A percentile compares a stretch with the other conserved stretches of the same genome.
These are phyloP conservation scores for Caradrina kadenii DNA, from an alignment of 2,888 invertebrate species.

Conservation along the genomic window DNA sequence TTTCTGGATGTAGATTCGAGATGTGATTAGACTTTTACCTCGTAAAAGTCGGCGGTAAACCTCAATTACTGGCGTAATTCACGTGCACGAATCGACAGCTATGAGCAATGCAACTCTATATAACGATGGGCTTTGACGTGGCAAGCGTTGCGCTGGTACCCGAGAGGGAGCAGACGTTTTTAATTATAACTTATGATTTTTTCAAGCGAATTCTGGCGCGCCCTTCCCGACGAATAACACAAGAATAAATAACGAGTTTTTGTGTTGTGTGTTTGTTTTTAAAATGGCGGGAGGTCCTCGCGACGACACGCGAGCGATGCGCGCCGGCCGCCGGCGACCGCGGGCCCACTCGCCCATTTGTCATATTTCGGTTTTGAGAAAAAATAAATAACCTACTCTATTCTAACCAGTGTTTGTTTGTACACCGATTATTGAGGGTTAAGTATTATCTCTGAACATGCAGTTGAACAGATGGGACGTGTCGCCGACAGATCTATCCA, in stretches of 20 bases:
- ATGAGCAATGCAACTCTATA: slow-evolving; percentile 30
- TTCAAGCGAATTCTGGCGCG: slow-evolving; percentile 88
- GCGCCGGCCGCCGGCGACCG: slow-evolving; percentile 70
- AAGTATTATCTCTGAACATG: slow-evolving; percentile 84
- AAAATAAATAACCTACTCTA: slow-evolving; percentile 89
- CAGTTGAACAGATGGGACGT: slow-evolving; percentile 81
- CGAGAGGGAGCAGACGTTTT: slow-evolving; percentile 79
- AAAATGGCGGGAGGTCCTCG: slow-evolving; percentile 90
- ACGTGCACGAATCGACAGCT: slow-evolving; percentile 48
- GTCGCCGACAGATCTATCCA: slow-evolving; percentile 71
- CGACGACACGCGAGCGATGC: slow-evolving; percentile 89
- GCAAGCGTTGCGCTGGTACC: slow-evolving; percentile 24
- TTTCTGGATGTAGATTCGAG: slow-evolving; percentile 77
- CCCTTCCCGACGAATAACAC: slow-evolving; percentile 88
- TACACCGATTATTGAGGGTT: slow-evolving; percentile 86
- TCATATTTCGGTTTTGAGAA: slow-evolving; percentile 88
- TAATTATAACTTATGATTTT: slow-evolving; percentile 90
- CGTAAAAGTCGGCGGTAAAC: slow-evolving; percentile 72
- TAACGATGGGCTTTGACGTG: slow-evolving; percentile 23
- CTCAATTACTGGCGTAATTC: slow-evolving; percentile 67
- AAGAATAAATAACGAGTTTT: slow-evolving; percentile 90
- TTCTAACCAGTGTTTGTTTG: slow-evolving; percentile 87
- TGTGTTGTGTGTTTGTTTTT: slow-evolving; percentile 90
- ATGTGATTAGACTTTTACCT: slow-evolving; percentile 79
- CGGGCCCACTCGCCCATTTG: slow-evolving; percentile 86